Evolutionary conservation across 2,888 invertebrate species (phyloP).

Genomic region (Eupelmus urozonus): DNA sequence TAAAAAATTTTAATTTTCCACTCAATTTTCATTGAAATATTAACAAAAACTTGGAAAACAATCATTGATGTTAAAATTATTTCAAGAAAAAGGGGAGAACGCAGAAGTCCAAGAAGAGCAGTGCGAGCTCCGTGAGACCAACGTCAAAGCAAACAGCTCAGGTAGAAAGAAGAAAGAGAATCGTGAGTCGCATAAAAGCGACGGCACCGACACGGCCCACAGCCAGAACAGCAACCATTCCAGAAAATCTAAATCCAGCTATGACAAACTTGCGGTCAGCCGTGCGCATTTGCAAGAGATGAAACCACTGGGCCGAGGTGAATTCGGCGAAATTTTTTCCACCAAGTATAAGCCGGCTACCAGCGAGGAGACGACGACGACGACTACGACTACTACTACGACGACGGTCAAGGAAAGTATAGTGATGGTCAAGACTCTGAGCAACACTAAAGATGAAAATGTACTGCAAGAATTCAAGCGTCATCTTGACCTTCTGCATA

Average conservation of each 20-base stretch:
- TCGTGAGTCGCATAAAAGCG: conserved; percentile 82
- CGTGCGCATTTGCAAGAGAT: conserved; percentile 86
- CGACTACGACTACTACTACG: conserved; percentile 86
- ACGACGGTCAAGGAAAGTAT: conserved; percentile 78
- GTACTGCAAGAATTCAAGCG: conserved; percentile 90
- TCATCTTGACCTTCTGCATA: conserved; percentile 91
- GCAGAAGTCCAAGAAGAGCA: conserved; percentile 75
- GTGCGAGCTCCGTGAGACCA: conserved; percentile 77
- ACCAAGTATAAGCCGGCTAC: conserved; percentile 81
- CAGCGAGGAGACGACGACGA: conserved; percentile 80
- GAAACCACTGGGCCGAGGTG: conserved; percentile 85
- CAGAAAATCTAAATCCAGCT: conserved; percentile 82
- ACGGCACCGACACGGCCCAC: conserved; percentile 83
- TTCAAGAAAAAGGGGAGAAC: conserved; percentile 73
- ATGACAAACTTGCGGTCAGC: conserved; percentile 87
- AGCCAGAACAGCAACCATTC: conserved; percentile 81
- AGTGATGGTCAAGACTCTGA: conserved; percentile 88
- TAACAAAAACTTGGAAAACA: neutral
- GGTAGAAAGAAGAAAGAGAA: conserved; percentile 71
- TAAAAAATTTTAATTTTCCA: neutral
- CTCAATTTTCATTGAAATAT: neutral
- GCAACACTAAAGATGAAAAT: conserved; percentile 87
- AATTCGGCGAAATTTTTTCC: conserved; percentile 93
- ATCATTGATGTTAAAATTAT: neutral
- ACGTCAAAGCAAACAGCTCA: conserved; percentile 70